Conservation (phyloP, 1,140 invertebrate species). For the Berghia stephanieae region DNA sequence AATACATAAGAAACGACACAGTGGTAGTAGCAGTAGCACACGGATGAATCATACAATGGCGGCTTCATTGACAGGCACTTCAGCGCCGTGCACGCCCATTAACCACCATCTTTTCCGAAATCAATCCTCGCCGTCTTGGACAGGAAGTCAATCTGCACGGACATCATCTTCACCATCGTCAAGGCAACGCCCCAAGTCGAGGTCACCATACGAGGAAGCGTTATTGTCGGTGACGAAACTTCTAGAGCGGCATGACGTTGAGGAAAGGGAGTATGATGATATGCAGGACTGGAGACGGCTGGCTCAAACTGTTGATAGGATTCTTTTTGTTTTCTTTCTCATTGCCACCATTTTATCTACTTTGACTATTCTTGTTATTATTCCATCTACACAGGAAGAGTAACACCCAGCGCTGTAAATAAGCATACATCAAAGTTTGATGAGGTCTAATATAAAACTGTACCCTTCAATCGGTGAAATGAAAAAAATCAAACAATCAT, state of each 20-base stretch:
- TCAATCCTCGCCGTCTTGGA: too few relatives aligned
- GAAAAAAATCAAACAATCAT: background rate
- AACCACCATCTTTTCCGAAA: constrained; percentile 8
- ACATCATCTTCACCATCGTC: too few relatives aligned
- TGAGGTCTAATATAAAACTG: background rate
- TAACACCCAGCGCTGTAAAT: background rate
- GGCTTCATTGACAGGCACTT: background rate
- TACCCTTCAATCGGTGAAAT: background rate
- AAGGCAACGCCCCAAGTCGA: too few relatives aligned
- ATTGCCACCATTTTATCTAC: constrained; percentile 69
- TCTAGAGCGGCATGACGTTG: constrained; percentile 57
- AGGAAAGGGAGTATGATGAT: constrained; percentile 56
- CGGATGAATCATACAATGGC: too few relatives aligned
- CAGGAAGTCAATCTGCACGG: too few relatives aligned
- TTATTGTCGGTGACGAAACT: constrained; percentile 55
- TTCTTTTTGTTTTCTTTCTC: constrained; percentile 73
- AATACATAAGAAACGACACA: too few relatives aligned
- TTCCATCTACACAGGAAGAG: constrained; percentile 41
- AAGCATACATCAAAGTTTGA: background rate
- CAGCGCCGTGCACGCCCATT: background rate
- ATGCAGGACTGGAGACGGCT: constrained; percentile 71
- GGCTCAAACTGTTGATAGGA: constrained; percentile 71
- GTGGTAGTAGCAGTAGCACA: too few relatives aligned
- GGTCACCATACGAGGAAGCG: constrained; percentile 54
- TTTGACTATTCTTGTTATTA: constrained; percentile 66